Percentiles rank a stretch among this genome's conserved stretches.
Evolutionary conservation across 2,888 invertebrate species (phyloP).

Genomic region (Lycophotia porphyrea): DNA sequence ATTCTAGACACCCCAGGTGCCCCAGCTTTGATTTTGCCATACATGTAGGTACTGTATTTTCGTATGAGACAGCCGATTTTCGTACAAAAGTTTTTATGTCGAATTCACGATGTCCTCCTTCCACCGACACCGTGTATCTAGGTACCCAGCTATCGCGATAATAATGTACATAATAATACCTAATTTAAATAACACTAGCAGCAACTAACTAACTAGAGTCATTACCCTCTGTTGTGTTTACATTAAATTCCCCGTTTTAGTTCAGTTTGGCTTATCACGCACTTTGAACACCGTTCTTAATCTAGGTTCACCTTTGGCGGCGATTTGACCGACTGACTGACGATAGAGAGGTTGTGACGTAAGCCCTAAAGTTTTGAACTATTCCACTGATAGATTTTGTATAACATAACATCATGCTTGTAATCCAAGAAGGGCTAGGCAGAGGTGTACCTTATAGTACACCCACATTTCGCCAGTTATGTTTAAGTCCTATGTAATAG

Average conservation of each 20-base stretch:
- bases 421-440: too few relatives aligned
- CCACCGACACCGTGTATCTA: background rate
- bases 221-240: background rate
- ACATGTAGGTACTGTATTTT: too few relatives aligned
- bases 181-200: constrained; percentile 3
- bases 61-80: too few relatives aligned
- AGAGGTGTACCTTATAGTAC: too few relatives aligned
- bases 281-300: background rate
- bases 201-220: background rate
- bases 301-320: background rate
- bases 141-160: background rate
- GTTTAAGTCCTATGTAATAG: too few relatives aligned
- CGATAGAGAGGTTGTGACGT: background rate
- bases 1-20: too few relatives aligned
- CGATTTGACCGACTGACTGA: background rate
- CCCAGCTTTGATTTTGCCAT: too few relatives aligned
- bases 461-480: too few relatives aligned
- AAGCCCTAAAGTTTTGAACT: background rate
- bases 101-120: background rate
- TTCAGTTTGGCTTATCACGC: constrained; percentile 1
- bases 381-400: background rate
- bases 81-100: too few relatives aligned
- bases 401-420: too few relatives aligned
- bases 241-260: background rate
- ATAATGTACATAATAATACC: constrained; percentile 2